Evolutionary conservation across 1,140 invertebrate species (phyloP), one percentile per base, ranked within the genome.

Genomic region (Metopolophium dirhodum): DNA sequence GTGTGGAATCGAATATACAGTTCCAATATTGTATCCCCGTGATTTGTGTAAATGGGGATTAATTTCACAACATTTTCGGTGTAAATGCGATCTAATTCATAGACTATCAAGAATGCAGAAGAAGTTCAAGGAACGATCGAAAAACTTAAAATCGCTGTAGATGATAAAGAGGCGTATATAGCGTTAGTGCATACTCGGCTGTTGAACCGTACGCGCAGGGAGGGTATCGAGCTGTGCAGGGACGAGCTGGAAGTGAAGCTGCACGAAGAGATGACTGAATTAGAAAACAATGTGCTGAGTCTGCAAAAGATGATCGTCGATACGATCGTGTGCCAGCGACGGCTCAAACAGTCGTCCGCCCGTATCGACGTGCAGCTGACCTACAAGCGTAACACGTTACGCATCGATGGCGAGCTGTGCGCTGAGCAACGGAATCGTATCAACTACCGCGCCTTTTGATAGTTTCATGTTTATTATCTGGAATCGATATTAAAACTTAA

Each of bases 151-250:
- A 97, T 98, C 95, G 96, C 97, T 45, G 96, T 99, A 86, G 96
- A 96, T 30, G 97, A 98, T 94, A 98, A 98, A 94, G 97, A 98
- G 95, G 96, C 96, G 0, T 97, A 97, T 94, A 96, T 98, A 94
- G 97, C 97, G 7, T 95, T 99, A 61, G 97, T 97, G 23, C 97
- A 98, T 95, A 98, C 97, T 1, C 96, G 98, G 94, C 96, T 98
- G 6, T 97, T 97, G 45, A 97, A 97, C 94, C 96, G 98, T 30
- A 96, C 97, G 94, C 96, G 97, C 94, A 96, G 98, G 94, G 96
- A 97, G 7, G 97, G 97, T 26, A 96, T 97, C 22, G 98, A 99
- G 95, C 95, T 98, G 54, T 98, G 98, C 91, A 96, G 94, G 95
- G 94, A 90, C 26, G 93, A 93, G 57, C 6, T 93, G 47, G 91